phyloP scores from a whole-genome alignment of 1,140 invertebrate species.

The Eumeta japonica region DNA sequence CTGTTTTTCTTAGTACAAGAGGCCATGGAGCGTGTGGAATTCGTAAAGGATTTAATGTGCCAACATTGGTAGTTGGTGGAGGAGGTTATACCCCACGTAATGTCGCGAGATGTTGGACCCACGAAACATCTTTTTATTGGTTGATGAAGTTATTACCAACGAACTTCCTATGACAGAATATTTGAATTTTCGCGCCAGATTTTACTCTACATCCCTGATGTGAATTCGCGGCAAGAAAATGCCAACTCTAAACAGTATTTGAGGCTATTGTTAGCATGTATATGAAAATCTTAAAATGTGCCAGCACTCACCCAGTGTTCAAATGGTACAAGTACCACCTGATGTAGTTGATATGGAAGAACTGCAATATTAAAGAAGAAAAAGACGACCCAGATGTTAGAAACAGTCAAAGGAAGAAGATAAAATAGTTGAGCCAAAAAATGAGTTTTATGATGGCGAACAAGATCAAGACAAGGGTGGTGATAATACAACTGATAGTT shows the following conservation, averaged over 20 bases:
- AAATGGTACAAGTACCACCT: conserved; percentile 69
- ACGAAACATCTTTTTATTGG: conserved; percentile 93
- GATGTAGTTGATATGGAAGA: conserved; percentile 69
- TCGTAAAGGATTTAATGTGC: conserved; percentile 91
- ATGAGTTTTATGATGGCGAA: conserved; percentile 91
- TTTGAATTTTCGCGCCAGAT: conserved; percentile 93
- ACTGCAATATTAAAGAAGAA: conserved; percentile 67
- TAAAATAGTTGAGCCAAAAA: conserved; percentile 81
- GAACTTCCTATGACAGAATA: conserved; percentile 93
- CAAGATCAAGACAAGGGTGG: conserved; percentile 75
- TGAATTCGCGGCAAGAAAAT: conserved; percentile 78
- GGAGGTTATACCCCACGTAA: conserved; percentile 95
- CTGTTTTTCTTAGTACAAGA: no score
- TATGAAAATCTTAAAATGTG: conserved; percentile 88
- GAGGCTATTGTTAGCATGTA: conserved; percentile 81
- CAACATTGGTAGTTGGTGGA: conserved; percentile 91
- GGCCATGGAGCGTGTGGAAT: conserved; percentile 96
- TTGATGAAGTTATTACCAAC: conserved; percentile 88
- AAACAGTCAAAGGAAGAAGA: conserved; percentile 80
- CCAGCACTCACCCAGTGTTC: conserved; percentile 85
- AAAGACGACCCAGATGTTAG: conserved; percentile 81
- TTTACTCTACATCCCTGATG: conserved; percentile 89
- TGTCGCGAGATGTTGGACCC: conserved; percentile 98
- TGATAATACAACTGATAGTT: no score
- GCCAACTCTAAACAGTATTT: conserved; percentile 91